Base-by-base conservation (phyloP, 92 coral and sea anemone genomes). In the Parazoanthus swiftii region DNA sequence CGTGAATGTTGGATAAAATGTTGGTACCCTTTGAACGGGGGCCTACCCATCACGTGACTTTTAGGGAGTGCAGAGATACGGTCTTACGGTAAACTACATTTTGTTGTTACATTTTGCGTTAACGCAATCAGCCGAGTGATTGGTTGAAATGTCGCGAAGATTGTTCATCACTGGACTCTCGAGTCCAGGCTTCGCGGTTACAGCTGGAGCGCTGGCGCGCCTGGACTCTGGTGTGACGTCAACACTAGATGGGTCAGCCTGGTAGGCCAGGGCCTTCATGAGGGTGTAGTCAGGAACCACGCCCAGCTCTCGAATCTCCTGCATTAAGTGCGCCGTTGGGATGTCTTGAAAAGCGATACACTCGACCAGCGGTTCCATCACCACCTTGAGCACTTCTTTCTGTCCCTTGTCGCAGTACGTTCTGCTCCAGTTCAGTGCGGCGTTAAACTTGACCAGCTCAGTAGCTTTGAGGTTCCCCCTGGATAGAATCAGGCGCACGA, bases 231-330 rank as follows among this genome's bases (percentile, higher is more conserved):
- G 89, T 50, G 72, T 74, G 44, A 81, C 86, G 44, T 76, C 80
- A 13, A 89, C 89, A 66, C 94, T 86, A 36, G 86, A 25, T 25
- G 94, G 94, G 46, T 92, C 94, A 6, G 92, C 94, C 85, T 92
- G 92, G 85, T 89, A 92, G 26, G 94, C 94, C 36, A 92, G 86
- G n/a, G 94, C 94, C 29, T 92, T 89, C 94, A 92, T 81, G 8
- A 92, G 58, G 79, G 80, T 87, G 82, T 89, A 87, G 51, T 89
- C 92, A 1, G 94, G 90, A 21, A 92, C 92, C 66, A 92, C 88
- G 82, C 81, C 90, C 79, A 89, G 72, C 51, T 89, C 80, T 14
- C 94, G 94, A 39, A 92, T 91, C 67, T 92, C 90, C 54, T 82
- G 88, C 92, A 92, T 92, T 76, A 92, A 88, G 23, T 82, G 92